Percentiles rank a stretch among this genome's conserved stretches.
Conservation (phyloP, 2,888 invertebrate species). For the Cabera pusaria region DNA sequence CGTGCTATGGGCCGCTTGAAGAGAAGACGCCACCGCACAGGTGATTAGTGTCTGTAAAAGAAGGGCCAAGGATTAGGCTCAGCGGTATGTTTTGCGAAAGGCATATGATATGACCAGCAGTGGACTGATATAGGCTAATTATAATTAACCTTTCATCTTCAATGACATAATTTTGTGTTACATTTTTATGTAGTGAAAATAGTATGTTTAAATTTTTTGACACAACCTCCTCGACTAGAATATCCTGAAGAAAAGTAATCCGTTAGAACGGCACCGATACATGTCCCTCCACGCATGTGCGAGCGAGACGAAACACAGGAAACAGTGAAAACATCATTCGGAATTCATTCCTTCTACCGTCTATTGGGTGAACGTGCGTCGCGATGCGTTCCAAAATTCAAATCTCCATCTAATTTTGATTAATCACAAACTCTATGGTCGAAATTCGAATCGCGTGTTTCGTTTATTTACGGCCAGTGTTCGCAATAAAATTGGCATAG, state of each 20-base stretch:
- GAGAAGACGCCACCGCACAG: too few species aligned
- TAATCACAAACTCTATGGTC: too few species aligned
- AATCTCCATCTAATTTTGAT: slow-evolving; percentile 34
- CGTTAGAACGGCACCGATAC: slow-evolving; percentile 49
- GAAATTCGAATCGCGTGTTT: slow-evolving; percentile 19
- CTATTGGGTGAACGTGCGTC: slow-evolving; percentile 44
- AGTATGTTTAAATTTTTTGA: too few species aligned
- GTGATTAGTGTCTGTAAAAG: too few species aligned
- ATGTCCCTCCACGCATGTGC: slow-evolving; percentile 38
- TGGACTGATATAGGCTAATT: too few species aligned
- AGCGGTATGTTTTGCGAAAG: too few species aligned
- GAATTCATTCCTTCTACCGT: slow-evolving; percentile 59
- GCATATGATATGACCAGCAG: too few species aligned
- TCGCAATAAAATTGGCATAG: slow-evolving; percentile 38
- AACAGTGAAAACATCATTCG: slow-evolving; percentile 49
- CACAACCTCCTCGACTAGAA: slow-evolving; percentile 45
- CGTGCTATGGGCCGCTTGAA: too few species aligned
- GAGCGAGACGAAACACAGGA: slow-evolving; percentile 65
- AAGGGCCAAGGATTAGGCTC: too few species aligned
- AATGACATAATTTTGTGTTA: too few species aligned
- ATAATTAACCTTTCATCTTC: too few species aligned
- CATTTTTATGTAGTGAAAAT: too few species aligned
- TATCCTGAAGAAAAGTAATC: slow-evolving; percentile 62
- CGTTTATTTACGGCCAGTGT: slow-evolving; percentile 22
- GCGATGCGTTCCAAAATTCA: slow-evolving; percentile 45